phyloP scores from a whole-genome alignment of 2,113 vertebrate genomes.

The Hippocampus guttulatus region DNA sequence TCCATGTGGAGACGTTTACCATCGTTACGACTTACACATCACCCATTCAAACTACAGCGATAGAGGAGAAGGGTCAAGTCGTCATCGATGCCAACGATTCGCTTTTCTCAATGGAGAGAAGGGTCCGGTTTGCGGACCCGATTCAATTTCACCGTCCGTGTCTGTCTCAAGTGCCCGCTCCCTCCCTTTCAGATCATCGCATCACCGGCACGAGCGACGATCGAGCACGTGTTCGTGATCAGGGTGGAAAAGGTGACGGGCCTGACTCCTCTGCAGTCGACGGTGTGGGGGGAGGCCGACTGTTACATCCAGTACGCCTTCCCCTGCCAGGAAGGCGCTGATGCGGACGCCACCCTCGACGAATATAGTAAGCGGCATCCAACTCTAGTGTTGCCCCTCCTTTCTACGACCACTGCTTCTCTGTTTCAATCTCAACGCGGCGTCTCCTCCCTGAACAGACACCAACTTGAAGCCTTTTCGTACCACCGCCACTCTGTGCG shows the following conservation, averaged over 20 bases:
- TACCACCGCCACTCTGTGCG: slow-evolving; percentile 82
- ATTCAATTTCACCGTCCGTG: too few species aligned
- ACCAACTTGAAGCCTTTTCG: slow-evolving; percentile 78
- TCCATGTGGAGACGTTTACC: too few species aligned
- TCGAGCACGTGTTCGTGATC: slow-evolving; percentile 87
- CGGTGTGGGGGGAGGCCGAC: slow-evolving; percentile 96
- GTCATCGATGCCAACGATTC: too few species aligned
- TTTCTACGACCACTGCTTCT: neutral
- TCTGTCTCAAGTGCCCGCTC: too few species aligned
- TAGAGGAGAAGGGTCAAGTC: too few species aligned
- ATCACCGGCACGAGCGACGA: slow-evolving; percentile 46
- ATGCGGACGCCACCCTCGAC: slow-evolving; percentile 47
- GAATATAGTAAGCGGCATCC: slow-evolving; percentile 69
- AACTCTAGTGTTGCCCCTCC: neutral
- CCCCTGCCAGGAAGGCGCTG: slow-evolving; percentile 71
- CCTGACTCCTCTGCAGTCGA: slow-evolving; percentile 83
- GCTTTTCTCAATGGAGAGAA: too few species aligned
- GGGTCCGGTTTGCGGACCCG: too few species aligned
- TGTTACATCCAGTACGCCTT: slow-evolving; percentile 92
- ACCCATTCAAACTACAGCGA: too few species aligned
- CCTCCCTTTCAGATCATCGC: neutral
- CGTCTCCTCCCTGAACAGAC: slow-evolving; percentile 58
- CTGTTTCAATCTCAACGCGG: neutral
- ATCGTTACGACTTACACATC: too few species aligned
- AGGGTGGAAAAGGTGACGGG: slow-evolving; percentile 80